Evolutionary conservation across 30 jellyfish, hydroid and myxozoan genomes (phyloP).

Genomic region (Catostylus mosaicus): DNA sequence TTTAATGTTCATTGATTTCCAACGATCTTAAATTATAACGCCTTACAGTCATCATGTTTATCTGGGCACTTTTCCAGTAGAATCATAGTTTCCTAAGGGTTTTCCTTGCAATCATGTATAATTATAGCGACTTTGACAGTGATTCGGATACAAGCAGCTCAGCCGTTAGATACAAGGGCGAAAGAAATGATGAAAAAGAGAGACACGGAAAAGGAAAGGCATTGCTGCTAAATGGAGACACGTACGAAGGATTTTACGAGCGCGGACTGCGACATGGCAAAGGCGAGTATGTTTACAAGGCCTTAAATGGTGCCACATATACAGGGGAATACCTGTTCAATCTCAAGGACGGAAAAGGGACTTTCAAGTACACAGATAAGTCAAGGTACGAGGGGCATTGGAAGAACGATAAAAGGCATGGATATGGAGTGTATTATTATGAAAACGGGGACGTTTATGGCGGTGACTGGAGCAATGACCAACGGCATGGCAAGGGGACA

Average conservation of each 20-base stretch:
- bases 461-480: conserved; percentile 75
- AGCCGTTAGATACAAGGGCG: conserved; percentile 44
- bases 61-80: background rate
- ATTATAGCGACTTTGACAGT: conserved; percentile 2
- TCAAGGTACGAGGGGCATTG: conserved; percentile 77
- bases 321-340: conserved; percentile 55
- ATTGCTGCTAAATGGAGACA: conserved; percentile 65
- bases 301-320: conserved; percentile 46
- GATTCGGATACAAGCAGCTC: conserved; percentile 2
- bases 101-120: too few species aligned
- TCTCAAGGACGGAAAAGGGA: conserved; percentile 65
- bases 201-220: conserved; percentile 82
- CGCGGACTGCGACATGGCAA: conserved; percentile 74
- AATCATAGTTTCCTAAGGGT: too few species aligned
- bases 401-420: conserved; percentile 76
- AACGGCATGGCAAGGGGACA: conserved; percentile 72
- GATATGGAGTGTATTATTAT: conserved; percentile 64
- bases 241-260: conserved; percentile 59
- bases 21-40: too few species aligned
- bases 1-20: background rate
- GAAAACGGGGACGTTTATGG: conserved; percentile 65
- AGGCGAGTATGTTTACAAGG: conserved; percentile 55
- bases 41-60: too few species aligned
- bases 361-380: conserved; percentile 43
- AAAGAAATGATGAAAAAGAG: conserved; percentile 52